Conservation (phyloP, 2,888 invertebrate species). For the Tetranychus truncatus region DNA sequence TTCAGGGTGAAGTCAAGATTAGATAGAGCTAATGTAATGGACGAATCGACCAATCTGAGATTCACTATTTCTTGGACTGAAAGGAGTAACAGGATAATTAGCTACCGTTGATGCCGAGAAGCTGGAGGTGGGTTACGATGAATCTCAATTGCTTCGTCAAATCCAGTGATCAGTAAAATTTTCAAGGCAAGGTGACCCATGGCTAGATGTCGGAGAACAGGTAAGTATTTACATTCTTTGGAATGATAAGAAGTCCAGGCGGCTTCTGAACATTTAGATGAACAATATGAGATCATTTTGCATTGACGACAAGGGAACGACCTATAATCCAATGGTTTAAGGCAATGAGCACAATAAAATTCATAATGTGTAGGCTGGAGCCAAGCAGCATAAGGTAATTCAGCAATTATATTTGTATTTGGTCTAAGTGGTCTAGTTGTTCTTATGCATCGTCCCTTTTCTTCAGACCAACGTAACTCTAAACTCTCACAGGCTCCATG, state of each 20-base stretch:
- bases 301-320: neutral
- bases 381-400: neutral
- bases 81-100: too few relatives aligned
- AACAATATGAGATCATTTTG: neutral
- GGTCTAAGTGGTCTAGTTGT: neutral
- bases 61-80: too few relatives aligned
- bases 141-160: neutral
- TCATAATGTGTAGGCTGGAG: neutral
- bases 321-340: neutral
- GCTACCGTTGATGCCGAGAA: too few relatives aligned
- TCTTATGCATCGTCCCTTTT: neutral
- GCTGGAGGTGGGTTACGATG: neutral
- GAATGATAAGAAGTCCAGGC: neutral
- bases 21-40: neutral
- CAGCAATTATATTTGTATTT: neutral
- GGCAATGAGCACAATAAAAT: neutral
- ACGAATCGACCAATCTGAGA: neutral
- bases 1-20: too few relatives aligned
- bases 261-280: neutral
- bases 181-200: neutral
- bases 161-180: neutral
- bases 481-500: neutral
- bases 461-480: neutral
- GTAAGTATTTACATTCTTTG: neutral
- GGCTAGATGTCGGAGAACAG: neutral